Evolutionary conservation across 2,113 vertebrate species (phyloP), one percentile per base, ranked within the genome.

Genomic region (Aix galericulata): DNA sequence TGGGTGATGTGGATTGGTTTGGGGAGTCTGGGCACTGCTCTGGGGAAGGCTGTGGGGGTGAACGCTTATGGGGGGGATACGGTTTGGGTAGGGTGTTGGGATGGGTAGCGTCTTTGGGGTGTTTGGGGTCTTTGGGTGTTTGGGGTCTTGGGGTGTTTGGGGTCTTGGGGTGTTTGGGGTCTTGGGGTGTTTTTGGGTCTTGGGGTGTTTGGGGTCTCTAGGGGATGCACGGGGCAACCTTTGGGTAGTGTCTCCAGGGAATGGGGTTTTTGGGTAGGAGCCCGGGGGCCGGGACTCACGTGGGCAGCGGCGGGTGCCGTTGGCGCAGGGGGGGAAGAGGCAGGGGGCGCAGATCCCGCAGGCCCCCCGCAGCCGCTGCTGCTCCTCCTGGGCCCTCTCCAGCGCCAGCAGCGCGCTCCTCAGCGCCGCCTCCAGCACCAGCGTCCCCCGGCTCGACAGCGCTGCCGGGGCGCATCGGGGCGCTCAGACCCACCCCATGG

Each of bases 371-470:
- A 96, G 97, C 58, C 36, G 96, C 78, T 97, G 97, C 48, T 97
- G 98, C 78, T 99, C 98, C 0, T 97, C 97, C 44, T 98, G 95
- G 0, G 98, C 98, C 32, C 64, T 93, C 23, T 99, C 98, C n/a
- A 99, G 96, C 3, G 98, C 96, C 52, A 98, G 98, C 78, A 99
- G 92, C 0, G 98, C 98, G 1, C 97, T 98, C 38, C 98, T 97
- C 97, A 98, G 96, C 1, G 98, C 98, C 0, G 98, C 98, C 95
- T 99, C 98, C 71, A 99, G 96, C 88, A 99, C 98, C 88, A 99
- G 96, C 0, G 99, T 99, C 29, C 99, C 99, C 3, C 98, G 98
- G 84, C 98, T 98, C 1, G 99, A 99, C 69, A 99, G 96, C 2
- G 98, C 99, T 99, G 95, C 84, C 13, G 11, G 71, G 40, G 40